These are phyloP conservation scores for Eupelmus urozonus DNA, from an alignment of 2,888 invertebrate genomes.

Conservation along the genomic window DNA sequence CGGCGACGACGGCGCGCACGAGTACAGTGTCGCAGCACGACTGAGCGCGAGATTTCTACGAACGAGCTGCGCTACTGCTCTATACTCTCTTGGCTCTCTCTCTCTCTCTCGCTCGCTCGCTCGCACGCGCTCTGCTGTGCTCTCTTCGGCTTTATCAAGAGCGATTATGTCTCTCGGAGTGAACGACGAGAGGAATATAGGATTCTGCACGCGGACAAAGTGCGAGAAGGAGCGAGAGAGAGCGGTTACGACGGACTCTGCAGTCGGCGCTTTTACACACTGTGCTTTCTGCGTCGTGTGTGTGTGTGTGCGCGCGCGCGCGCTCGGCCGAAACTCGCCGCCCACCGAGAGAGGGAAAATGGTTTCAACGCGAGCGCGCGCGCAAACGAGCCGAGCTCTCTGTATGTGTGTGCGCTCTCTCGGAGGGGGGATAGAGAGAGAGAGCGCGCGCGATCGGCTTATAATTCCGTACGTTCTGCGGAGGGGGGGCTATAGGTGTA, in stretches of 20 bases:
- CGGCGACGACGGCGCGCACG: slow-evolving; percentile 1
- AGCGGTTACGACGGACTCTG: background rate
- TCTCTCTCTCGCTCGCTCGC: slow-evolving; percentile 59
- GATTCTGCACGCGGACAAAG: no score
- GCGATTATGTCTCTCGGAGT: background rate
- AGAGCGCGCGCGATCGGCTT: background rate
- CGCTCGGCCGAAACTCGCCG: no score
- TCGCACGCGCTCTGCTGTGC: no score
- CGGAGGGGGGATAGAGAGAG: slow-evolving; percentile 4
- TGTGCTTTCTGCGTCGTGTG: slow-evolving; percentile 7
- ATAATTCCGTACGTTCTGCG: background rate
- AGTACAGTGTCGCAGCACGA: slow-evolving; percentile 38
- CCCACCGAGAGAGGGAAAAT: background rate
- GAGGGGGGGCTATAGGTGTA: background rate
- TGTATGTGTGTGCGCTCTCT: background rate
- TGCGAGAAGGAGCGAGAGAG: background rate
- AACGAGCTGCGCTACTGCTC: background rate
- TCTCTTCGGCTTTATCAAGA: background rate
- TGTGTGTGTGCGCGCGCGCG: background rate
- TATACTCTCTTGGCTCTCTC: slow-evolving; percentile 19
- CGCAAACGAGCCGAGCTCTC: no score
- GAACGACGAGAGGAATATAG: no score
- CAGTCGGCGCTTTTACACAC: background rate
- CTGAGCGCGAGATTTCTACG: slow-evolving; percentile 40
- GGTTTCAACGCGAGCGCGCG: no score